These are phyloP conservation scores for Macrotus californicus DNA, from an alignment of 2,113 vertebrate genomes.

Conservation along the genomic window DNA sequence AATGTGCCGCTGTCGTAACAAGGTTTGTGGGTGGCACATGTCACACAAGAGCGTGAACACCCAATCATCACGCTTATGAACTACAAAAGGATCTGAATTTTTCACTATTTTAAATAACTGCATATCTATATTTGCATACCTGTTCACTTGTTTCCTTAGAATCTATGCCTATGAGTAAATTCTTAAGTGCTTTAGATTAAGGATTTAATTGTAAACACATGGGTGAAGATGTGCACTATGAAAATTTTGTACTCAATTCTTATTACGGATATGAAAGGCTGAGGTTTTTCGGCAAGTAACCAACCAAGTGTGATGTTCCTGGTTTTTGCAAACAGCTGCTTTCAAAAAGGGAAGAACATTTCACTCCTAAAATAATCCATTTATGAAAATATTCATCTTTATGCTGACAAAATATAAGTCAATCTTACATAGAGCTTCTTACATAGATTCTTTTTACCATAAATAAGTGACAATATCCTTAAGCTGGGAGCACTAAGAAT, in stretches of 20 bases:
- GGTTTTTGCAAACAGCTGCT: conserved; percentile 55
- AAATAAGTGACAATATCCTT: neutral
- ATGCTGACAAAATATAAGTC: conserved; percentile 19
- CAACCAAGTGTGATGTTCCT: conserved; percentile 11
- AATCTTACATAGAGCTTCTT: neutral
- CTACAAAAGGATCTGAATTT: too few species aligned
- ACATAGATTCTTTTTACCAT: neutral
- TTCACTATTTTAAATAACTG: neutral
- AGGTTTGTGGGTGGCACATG: too few species aligned
- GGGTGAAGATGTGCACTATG: neutral
- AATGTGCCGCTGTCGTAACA: too few species aligned
- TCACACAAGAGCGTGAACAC: too few species aligned
- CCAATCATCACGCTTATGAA: too few species aligned
- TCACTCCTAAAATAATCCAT: neutral
- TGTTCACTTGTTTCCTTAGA: neutral
- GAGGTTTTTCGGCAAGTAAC: conserved; percentile 51
- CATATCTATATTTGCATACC: neutral
- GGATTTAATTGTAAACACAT: neutral
- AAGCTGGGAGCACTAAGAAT: neutral
- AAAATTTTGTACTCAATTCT: conserved; percentile 37
- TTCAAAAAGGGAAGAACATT: conserved; percentile 65
- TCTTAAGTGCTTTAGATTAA: neutral
- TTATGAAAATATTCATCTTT: neutral
- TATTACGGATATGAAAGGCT: neutral
- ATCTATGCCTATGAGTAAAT: neutral